phyloP scores from a whole-genome alignment of 2,888 invertebrate genomes.

The Meloe dianella region DNA sequence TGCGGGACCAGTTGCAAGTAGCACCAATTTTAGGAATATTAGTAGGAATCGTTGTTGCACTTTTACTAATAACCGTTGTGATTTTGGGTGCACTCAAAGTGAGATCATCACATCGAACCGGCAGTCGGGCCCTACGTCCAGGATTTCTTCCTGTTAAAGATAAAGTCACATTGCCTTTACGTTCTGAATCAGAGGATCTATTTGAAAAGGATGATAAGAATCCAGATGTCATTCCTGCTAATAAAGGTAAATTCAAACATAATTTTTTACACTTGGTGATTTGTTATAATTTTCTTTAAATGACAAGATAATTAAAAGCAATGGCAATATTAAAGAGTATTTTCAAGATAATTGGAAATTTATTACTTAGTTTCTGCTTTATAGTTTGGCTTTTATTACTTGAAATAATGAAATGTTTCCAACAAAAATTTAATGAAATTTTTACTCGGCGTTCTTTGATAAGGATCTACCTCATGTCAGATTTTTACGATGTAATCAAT shows the following conservation, averaged over 20 bases:
- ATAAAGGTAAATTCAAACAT: slow-evolving; percentile 71
- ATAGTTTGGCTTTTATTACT: neutral
- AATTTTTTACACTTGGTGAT: neutral
- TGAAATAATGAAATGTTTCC: neutral
- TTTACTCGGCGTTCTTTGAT: neutral
- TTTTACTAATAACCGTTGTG: slow-evolving; percentile 70
- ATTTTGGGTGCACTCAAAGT: slow-evolving; percentile 68
- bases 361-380: neutral
- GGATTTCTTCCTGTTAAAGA: slow-evolving; percentile 68
- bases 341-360: neutral
- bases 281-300: neutral
- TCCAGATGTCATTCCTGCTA: slow-evolving; percentile 86
- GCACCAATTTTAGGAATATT: slow-evolving; percentile 69
- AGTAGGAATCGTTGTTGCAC: slow-evolving; percentile 72
- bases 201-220: slow-evolving; percentile 84
- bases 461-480: neutral
- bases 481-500: neutral
- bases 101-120: slow-evolving; percentile 64
- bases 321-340: neutral
- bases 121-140: slow-evolving; percentile 64
- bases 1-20: slow-evolving; percentile 62
- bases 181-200: slow-evolving; percentile 71
- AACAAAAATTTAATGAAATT: slow-evolving; percentile 4
- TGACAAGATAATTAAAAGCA: slow-evolving; percentile 2
- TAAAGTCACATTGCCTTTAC: slow-evolving; percentile 71